Percentiles rank a stretch among this genome's conserved stretches.
These are phyloP conservation scores for Eulithis testata DNA, from an alignment of 2,888 invertebrate genomes.

Conservation along the genomic window DNA sequence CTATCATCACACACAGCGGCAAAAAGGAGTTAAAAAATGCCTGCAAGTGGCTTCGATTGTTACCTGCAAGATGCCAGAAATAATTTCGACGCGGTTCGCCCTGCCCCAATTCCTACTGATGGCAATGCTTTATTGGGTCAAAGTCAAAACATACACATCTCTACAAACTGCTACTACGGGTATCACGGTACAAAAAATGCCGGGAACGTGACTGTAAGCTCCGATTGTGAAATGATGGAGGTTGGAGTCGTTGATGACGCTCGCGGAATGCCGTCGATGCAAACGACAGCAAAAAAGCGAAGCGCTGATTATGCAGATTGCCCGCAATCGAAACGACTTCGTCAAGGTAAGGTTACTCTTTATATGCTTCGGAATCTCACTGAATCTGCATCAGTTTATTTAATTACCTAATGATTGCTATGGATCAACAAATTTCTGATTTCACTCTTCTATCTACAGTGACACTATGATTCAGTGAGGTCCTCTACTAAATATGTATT, in stretches of 20 bases:
- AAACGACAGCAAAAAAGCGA: conserved; percentile 67
- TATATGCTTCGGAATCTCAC: conserved; percentile 55
- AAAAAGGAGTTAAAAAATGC: conserved; percentile 57
- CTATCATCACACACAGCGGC: too few relatives aligned
- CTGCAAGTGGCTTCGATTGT: conserved; percentile 71
- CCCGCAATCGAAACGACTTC: conserved; percentile 71
- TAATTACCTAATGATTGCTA: not conserved
- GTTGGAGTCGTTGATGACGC: conserved; percentile 50
- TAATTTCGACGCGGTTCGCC: conserved; percentile 77
- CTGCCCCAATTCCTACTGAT: conserved; percentile 71
- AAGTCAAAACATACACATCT: conserved; percentile 77
- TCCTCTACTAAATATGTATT: conserved; percentile 41
- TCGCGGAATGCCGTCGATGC: conserved; percentile 46
- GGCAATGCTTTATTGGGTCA: conserved; percentile 69
- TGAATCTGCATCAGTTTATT: conserved; percentile 45
- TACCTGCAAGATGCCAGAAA: conserved; percentile 76
- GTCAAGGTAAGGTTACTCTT: conserved; percentile 71
- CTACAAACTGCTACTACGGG: conserved; percentile 82
- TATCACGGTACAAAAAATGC: conserved; percentile 68
- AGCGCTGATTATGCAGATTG: conserved; percentile 67
- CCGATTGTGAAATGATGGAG: conserved; percentile 77
- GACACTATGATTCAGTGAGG: conserved; percentile 53
- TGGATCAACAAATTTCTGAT: not conserved
- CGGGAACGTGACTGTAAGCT: conserved; percentile 52
- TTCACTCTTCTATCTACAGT: not conserved